Evolutionary conservation across 2,113 vertebrate genomes (phyloP).

Genomic region (Bathybates hornii): DNA sequence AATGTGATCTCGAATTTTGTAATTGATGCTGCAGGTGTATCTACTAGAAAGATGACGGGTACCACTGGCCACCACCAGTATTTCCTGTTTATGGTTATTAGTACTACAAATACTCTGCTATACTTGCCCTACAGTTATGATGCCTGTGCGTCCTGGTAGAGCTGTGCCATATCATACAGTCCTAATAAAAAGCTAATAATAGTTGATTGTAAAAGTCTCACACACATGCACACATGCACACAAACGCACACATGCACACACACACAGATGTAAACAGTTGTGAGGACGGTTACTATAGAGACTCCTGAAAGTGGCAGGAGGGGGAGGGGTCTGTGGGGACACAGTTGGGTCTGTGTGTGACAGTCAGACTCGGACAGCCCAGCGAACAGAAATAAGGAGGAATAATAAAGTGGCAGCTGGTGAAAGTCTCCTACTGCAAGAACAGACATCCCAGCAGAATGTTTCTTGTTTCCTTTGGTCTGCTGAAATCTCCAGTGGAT

Average conservation of each 20-base stretch:
- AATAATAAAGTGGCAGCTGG: not conserved
- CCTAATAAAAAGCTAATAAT: not conserved
- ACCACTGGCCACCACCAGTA: not conserved
- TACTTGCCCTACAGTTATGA: not conserved
- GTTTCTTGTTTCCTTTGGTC: not conserved
- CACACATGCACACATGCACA: too few relatives aligned
- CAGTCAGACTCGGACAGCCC: too few relatives aligned
- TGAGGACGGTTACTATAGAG: too few relatives aligned
- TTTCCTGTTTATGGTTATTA: not conserved
- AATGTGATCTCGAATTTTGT: not conserved
- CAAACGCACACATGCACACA: too few relatives aligned
- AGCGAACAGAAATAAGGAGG: too few relatives aligned
- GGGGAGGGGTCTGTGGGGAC: too few relatives aligned
- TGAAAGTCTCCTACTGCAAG: not conserved
- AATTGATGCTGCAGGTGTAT: not conserved
- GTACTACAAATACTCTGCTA: not conserved
- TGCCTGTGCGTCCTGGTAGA: not conserved
- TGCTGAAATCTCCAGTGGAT: not conserved
- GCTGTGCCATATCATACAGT: not conserved
- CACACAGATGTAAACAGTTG: too few relatives aligned
- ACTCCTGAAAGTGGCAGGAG: too few relatives aligned
- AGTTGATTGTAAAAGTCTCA: too few relatives aligned
- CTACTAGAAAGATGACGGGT: not conserved
- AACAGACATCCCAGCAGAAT: not conserved
- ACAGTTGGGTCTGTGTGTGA: too few relatives aligned